phyloP scores from a whole-genome alignment of 2,113 vertebrate species.

The Callopanchax toddi region DNA sequence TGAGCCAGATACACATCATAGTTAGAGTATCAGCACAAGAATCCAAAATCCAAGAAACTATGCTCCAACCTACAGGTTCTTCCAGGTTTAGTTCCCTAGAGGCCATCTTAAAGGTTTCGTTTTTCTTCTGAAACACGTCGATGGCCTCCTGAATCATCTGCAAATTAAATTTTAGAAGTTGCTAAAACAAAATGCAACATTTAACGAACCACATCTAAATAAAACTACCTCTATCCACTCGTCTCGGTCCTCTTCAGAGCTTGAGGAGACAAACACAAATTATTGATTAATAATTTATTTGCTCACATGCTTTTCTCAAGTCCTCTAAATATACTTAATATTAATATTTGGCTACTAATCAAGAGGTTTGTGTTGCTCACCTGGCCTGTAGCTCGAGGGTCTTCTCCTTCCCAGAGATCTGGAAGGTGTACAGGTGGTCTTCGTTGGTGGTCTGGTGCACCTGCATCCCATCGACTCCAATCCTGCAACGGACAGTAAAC shows the following conservation, averaged over 20 bases:
- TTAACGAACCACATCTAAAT: neutral
- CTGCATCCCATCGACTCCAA: conserved; percentile 92
- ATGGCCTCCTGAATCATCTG: conserved; percentile 88
- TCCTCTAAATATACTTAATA: neutral
- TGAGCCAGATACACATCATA: neutral
- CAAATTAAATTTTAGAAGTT: conserved; percentile 15
- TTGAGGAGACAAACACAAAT: conserved; percentile 61
- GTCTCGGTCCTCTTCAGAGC: conserved; percentile 89
- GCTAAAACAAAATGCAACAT: rapidly evolving
- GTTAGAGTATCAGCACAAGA: neutral
- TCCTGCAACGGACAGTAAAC: conserved; percentile 87
- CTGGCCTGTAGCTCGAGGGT: conserved; percentile 92
- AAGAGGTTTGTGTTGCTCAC: conserved; percentile 61
- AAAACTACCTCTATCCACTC: conserved; percentile 89
- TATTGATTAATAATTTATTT: no score
- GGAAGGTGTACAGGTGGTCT: conserved; percentile 90
- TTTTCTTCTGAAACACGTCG: conserved; percentile 88
- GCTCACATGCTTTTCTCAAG: no score
- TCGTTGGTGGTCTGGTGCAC: conserved; percentile 90
- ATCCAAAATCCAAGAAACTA: neutral
- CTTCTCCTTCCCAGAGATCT: conserved; percentile 92
- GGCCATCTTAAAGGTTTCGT: conserved; percentile 89
- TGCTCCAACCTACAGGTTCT: conserved; percentile 83
- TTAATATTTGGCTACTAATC: neutral
- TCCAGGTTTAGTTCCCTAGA: conserved; percentile 86